A percentile compares a stretch with the other conserved stretches of the same genome.
Evolutionary conservation across 1,140 invertebrate species (phyloP).

Genomic region (Zelostemma sp.): DNA sequence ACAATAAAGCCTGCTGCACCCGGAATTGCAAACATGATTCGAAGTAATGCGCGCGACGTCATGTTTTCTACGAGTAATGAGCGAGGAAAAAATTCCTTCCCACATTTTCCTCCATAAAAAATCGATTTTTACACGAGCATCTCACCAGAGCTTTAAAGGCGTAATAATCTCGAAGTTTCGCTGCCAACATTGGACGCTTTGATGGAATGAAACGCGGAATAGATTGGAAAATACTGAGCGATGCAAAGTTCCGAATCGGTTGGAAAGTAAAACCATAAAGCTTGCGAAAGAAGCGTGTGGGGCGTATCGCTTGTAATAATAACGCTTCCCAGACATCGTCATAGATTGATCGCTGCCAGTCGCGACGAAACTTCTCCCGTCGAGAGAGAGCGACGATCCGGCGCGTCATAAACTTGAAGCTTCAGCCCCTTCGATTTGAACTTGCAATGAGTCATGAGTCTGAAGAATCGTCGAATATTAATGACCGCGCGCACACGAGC

Average conservation of each 20-base stretch:
- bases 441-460: slow-evolving; percentile 35
- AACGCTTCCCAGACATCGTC: slow-evolving; percentile 29
- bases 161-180: too few relatives aligned
- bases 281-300: background rate
- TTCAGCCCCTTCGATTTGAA: slow-evolving; percentile 20
- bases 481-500: slow-evolving; percentile 14
- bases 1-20: slow-evolving; percentile 46
- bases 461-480: slow-evolving; percentile 38
- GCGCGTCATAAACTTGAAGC: slow-evolving; percentile 35
- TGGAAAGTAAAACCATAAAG: background rate
- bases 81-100: background rate
- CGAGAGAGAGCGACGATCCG: slow-evolving; percentile 39
- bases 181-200: background rate
- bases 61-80: slow-evolving; percentile 1
- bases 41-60: slow-evolving; percentile 9
- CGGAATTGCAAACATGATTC: slow-evolving; percentile 20
- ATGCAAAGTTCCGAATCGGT: background rate
- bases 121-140: too few relatives aligned
- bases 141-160: too few relatives aligned
- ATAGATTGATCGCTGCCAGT: slow-evolving; percentile 40
- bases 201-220: background rate
- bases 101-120: too few relatives aligned
- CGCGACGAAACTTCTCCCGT: slow-evolving; percentile 37
- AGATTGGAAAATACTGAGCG: background rate
- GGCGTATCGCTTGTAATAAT: slow-evolving; percentile 28